Percentiles rank a stretch among this genome's conserved stretches.
Conservation (phyloP, 2,113 vertebrate genomes). For the Calyptommatus sinebrachiatus region DNA sequence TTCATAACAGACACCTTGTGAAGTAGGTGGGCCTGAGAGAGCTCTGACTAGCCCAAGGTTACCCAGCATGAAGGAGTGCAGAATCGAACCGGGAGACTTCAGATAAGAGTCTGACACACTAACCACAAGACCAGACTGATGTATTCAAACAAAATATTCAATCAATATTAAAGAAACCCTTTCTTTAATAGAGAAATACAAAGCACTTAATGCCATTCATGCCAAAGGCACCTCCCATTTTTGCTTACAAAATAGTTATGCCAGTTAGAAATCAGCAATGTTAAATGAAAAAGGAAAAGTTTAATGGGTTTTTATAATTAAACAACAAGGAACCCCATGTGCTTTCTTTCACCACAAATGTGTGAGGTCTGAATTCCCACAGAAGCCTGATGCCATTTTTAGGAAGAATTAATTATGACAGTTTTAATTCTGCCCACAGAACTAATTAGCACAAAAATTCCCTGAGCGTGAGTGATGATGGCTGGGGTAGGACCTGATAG, state of each 20-base stretch:
- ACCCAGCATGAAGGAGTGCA: too few relatives aligned
- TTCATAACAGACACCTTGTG: too few relatives aligned
- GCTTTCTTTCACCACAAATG: conserved; percentile 16
- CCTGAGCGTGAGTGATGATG: conserved; percentile 3
- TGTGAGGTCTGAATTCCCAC: not conserved
- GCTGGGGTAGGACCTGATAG: conserved; percentile 36
- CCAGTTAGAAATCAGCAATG: conserved; percentile 22
- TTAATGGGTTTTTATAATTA: conserved; percentile 25
- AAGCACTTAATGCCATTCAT: not conserved
- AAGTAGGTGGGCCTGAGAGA: too few relatives aligned
- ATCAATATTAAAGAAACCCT: not conserved
- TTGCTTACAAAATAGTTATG: conserved; percentile 4
- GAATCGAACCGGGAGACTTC: too few relatives aligned
- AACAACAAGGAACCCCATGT: not conserved
- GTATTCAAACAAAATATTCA: too few relatives aligned
- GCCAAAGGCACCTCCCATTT: not conserved
- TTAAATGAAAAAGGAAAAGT: conserved; percentile 31
- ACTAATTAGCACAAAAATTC: conserved; percentile 58
- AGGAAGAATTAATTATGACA: conserved; percentile 50
- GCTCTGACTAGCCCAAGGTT: too few relatives aligned
- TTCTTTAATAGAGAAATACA: not conserved
- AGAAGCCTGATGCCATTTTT: conserved; percentile 40
- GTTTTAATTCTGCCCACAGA: conserved; percentile 33
- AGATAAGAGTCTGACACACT: too few relatives aligned
- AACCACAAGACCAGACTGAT: too few relatives aligned